Conservation (phyloP, 1,140 invertebrate genomes). For the Drosophila tropicalis region DNA sequence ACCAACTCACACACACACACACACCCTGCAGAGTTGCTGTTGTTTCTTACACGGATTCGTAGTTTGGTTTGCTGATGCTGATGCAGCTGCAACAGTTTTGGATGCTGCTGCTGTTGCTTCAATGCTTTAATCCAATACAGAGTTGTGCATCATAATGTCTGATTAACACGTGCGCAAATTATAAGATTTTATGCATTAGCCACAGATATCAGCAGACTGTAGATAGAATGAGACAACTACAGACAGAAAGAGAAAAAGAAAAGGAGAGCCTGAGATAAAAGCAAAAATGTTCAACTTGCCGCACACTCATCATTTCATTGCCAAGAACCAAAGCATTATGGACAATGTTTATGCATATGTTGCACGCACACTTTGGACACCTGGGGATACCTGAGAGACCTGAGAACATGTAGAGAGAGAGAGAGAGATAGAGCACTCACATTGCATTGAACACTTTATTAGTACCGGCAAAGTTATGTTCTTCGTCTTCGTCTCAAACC, state of each 20-base stretch:
- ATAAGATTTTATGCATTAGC: slow-evolving; percentile 82
- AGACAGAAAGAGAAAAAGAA: background rate
- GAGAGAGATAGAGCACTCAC: background rate
- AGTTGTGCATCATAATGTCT: slow-evolving; percentile 69
- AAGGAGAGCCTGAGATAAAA: slow-evolving; percentile 61
- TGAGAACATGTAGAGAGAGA: background rate
- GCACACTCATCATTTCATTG: slow-evolving; percentile 54
- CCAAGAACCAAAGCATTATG: slow-evolving; percentile 52
- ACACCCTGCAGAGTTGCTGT: slow-evolving; percentile 35
- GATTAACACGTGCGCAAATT: slow-evolving; percentile 82
- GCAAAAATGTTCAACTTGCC: slow-evolving; percentile 68
- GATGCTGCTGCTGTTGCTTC: slow-evolving; percentile 7
- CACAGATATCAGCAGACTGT: slow-evolving; percentile 66
- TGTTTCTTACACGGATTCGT: background rate
- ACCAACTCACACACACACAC: background rate
- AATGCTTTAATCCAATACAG: slow-evolving; percentile 41
- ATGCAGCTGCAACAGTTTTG: slow-evolving; percentile 41
- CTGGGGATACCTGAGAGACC: slow-evolving; percentile 13
- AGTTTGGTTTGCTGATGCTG: slow-evolving; percentile 14
- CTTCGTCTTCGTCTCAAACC: background rate
- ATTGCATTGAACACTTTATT: slow-evolving; percentile 14
- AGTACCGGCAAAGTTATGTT: slow-evolving; percentile 9
- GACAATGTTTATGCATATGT: slow-evolving; percentile 71
- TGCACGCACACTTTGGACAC: slow-evolving; percentile 61
- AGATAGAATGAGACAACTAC: background rate